These are phyloP conservation scores for Hetaerina americana DNA, from an alignment of 1,140 invertebrate species.

Conservation along the genomic window DNA sequence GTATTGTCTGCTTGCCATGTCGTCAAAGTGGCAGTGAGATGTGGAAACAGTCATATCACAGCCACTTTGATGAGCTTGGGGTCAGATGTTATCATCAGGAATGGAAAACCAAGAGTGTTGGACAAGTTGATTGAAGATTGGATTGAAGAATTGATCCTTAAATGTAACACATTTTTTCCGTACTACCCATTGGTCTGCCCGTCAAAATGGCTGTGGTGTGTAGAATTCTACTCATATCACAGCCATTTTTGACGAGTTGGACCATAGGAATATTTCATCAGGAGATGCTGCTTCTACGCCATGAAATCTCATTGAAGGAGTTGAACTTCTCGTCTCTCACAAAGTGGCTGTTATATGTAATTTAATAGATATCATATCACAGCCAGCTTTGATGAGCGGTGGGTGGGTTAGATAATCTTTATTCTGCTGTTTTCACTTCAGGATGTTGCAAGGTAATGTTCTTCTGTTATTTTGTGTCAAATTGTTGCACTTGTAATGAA, in stretches of 20 bases:
- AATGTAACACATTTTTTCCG: too few species aligned
- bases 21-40: slow-evolving; percentile 60
- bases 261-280: slow-evolving; percentile 14
- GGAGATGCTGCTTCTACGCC: not conserved
- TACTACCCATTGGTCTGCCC: slow-evolving; percentile 18
- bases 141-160: too few species aligned
- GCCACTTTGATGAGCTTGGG: slow-evolving; percentile 66
- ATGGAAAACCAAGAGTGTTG: not conserved
- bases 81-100: slow-evolving; percentile 11
- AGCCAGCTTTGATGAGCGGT: slow-evolving; percentile 86
- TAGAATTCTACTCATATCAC: slow-evolving; percentile 62
- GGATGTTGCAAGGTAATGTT: not conserved
- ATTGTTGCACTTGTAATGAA: too few species aligned
- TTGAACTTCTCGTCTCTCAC: slow-evolving; percentile 32
- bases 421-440: not conserved
- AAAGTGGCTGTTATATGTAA: slow-evolving; percentile 71
- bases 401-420: slow-evolving; percentile 15
- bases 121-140: not conserved
- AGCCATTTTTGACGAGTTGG: slow-evolving; percentile 77
- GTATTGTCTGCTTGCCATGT: slow-evolving; percentile 34
- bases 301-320: not conserved
- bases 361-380: slow-evolving; percentile 56
- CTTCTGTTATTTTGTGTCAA: not conserved
- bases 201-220: slow-evolving; percentile 77
- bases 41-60: slow-evolving; percentile 49